phyloP scores from a whole-genome alignment of 37 sponge, comb jelly and placozoan species.

The Amphimedon queenslandica region DNA sequence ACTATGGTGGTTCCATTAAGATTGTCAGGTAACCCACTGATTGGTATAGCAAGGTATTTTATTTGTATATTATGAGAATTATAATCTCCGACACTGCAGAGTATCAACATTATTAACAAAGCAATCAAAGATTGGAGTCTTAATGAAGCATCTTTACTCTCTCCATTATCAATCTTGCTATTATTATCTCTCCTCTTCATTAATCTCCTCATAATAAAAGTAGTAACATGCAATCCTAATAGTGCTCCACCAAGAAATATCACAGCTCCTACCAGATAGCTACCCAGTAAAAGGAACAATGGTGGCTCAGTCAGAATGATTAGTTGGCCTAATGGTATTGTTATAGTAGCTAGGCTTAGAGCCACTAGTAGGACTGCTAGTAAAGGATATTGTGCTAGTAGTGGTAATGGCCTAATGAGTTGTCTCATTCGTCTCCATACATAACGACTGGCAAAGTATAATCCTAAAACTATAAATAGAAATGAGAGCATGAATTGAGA shows the following conservation, averaged over 20 bases:
- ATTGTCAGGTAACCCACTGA: constrained; percentile 39
- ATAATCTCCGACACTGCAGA: background rate
- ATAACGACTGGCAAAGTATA: too few species aligned
- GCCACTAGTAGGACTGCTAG: too few species aligned
- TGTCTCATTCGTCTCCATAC: too few species aligned
- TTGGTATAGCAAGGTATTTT: constrained; percentile 36
- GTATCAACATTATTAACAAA: background rate
- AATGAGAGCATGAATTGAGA: too few species aligned
- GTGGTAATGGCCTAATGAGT: too few species aligned
- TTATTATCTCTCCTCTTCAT: background rate
- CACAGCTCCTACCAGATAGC: background rate
- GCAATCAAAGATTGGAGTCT: background rate
- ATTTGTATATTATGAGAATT: background rate
- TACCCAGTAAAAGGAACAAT: background rate
- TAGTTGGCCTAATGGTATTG: too few species aligned
- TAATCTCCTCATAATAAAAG: background rate
- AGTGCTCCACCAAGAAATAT: background rate
- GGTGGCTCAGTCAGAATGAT: background rate
- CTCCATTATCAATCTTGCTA: too few species aligned
- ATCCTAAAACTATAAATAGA: too few species aligned
- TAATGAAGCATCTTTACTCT: background rate
- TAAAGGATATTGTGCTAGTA: too few species aligned
- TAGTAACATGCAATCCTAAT: background rate
- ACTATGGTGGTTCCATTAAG: constrained; percentile 69
- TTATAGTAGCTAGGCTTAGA: too few species aligned